phyloP scores from a whole-genome alignment of 92 coral and sea anemone species.

The Chrysogorgia sp. region DNA sequence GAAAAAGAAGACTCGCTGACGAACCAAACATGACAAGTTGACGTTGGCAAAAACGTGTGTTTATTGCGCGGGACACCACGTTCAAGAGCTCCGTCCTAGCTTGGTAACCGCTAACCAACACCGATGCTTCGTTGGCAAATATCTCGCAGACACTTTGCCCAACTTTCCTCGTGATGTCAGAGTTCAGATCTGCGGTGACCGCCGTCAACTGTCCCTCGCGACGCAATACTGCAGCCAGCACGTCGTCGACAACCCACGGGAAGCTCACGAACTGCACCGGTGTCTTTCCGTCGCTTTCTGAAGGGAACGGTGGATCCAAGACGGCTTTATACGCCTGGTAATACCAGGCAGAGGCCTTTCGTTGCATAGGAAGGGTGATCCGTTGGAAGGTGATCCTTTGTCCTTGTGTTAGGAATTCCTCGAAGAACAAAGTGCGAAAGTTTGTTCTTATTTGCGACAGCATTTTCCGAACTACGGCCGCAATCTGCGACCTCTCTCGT shows the following conservation, averaged over 20 bases:
- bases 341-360: constrained; percentile 97
- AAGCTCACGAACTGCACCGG: constrained; percentile 78
- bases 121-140: background rate
- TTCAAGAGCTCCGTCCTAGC: constrained; percentile 11
- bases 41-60: constrained; percentile 7
- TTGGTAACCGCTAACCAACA: constrained; percentile 6
- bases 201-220: background rate
- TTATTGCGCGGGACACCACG: constrained; percentile 28
- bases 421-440: constrained; percentile 75
- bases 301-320: background rate
- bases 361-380: constrained; percentile 55
- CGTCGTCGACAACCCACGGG: constrained; percentile 97
- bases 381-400: constrained; percentile 44
- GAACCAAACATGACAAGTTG: constrained; percentile 87
- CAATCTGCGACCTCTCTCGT: constrained; percentile 84
- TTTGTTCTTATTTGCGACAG: constrained; percentile 64
- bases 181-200: background rate
- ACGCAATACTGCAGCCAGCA: constrained; percentile 68
- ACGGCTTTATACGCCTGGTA: constrained; percentile 68
- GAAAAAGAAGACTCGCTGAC: constrained; percentile 84
- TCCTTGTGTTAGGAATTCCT: constrained; percentile 70
- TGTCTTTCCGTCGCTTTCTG: constrained; percentile 14
- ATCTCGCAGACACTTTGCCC: constrained; percentile 24
- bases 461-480: constrained; percentile 71
- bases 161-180: background rate